Evolutionary conservation across 1,140 invertebrate genomes (phyloP), one percentile per base, ranked within the genome.

Genomic region (Cydia amplana): DNA sequence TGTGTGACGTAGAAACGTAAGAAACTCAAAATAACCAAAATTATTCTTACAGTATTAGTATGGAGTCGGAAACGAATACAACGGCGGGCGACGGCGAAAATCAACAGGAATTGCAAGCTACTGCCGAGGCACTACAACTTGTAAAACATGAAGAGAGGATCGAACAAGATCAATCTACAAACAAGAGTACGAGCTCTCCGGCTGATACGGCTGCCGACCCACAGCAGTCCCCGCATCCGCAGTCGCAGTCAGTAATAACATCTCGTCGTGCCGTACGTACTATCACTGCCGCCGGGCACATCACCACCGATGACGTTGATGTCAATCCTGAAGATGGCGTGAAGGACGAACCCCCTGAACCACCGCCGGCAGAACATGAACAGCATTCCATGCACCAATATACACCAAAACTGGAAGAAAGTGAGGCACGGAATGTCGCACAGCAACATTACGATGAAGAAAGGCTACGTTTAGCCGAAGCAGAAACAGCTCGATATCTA

Each of bases 241-340:
- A 85, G 67, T 88, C 88, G 0, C 87, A 87, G 4, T 93, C 94
- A 5, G 94, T 95, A 12, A 95, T 94, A 76, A 94, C 93, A 3
- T 92, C 93, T 20, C 91, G 94, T 25, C 90, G 94, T 43, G 92
- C 93, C 43, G 91, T 95, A 18, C 88, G 94, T n/a, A 95, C 94
- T 3, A 95, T 95, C 72, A 95, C 94, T 4, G 93, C 94, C 4
- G 91, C 94, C 9, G 94, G 94, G 2, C 94, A 95, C 77, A 95
- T 95, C 64, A 94, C 94, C 1, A 93, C 94, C 65, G 87, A 88
- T 36, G 86, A 85, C 0, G 77, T 92, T 2, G 80, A 78, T 2
- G 93, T 94, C 12, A 63, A 82, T 10, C 76, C 82, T 76, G 89
- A 91, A 70, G 89, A 92, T 7, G 83, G 83, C 32, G 90, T 90